Conservation (phyloP, 2,888 invertebrate genomes). For the Tenthredo scrophulariae region DNA sequence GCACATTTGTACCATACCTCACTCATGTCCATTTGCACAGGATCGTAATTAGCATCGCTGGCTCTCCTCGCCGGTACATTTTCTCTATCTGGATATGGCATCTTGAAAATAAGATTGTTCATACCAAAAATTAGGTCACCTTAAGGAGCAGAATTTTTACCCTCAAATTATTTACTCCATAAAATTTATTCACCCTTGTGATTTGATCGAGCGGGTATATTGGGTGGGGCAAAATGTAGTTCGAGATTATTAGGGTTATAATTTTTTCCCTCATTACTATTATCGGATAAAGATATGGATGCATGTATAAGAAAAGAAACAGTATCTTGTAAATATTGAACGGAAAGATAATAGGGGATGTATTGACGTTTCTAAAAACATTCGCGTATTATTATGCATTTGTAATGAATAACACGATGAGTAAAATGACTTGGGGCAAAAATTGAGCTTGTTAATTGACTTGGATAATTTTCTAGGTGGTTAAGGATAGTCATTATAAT, state of each 20-base stretch:
- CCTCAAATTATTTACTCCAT: conserved; percentile 8
- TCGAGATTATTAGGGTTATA: background rate
- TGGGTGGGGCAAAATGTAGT: conserved; percentile 3
- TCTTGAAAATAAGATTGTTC: conserved; percentile 62
- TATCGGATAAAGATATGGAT: background rate
- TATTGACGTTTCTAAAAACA: conserved; percentile 32
- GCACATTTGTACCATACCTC: conserved; percentile 79
- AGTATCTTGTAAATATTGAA: conserved; percentile 36
- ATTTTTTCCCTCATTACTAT: background rate
- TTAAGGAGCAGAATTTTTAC: background rate
- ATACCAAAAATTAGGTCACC: background rate
- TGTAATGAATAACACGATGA: background rate
- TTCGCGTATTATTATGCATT: conserved; percentile 15
- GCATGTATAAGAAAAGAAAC: background rate
- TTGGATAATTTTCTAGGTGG: background rate
- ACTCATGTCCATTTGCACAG: conserved; percentile 90
- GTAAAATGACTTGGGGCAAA: background rate
- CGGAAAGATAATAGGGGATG: conserved; percentile 6
- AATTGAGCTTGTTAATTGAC: background rate
- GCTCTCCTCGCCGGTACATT: conserved; percentile 75
- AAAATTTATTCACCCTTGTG: background rate
- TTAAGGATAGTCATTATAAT: background rate
- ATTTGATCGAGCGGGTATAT: background rate
- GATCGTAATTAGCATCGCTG: conserved; percentile 86
- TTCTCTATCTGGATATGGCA: conserved; percentile 64